Evolutionary conservation across 2,888 invertebrate genomes (phyloP).

Genomic region (Trichopoda pennipes): DNA sequence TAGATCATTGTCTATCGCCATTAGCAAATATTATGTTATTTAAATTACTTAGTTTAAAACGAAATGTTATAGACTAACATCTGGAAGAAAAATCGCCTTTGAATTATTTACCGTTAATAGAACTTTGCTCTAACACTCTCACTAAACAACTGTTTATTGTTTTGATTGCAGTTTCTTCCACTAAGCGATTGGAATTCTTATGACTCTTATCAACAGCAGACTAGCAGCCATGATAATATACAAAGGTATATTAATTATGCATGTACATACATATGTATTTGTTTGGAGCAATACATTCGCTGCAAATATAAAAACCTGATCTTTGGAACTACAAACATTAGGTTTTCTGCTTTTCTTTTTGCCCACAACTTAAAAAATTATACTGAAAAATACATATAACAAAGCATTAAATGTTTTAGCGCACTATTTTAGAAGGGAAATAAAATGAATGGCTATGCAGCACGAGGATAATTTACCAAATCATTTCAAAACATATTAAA

Average conservation of each 20-base stretch:
- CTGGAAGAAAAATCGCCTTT: background rate
- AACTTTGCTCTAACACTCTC: constrained; percentile 29
- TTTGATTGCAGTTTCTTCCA: constrained; percentile 11
- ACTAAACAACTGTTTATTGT: constrained; percentile 32
- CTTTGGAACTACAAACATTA: background rate
- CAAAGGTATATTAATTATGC: too few relatives aligned
- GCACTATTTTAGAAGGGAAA: too few relatives aligned
- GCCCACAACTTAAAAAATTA: too few relatives aligned
- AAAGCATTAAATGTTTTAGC: too few relatives aligned
- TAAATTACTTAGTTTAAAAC: background rate
- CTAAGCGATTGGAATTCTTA: background rate
- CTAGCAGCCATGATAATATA: background rate
- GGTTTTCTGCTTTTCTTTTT: too few relatives aligned
- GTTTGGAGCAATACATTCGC: too few relatives aligned
- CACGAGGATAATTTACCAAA: too few relatives aligned
- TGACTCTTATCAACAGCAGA: constrained; percentile 27
- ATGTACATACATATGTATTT: too few relatives aligned
- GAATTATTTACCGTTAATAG: constrained; percentile 1
- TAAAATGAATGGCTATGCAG: too few relatives aligned
- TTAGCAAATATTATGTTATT: constrained; percentile 6
- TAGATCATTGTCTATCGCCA: constrained; percentile 70
- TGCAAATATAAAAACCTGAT: too few relatives aligned
- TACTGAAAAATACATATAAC: too few relatives aligned
- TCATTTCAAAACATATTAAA: too few relatives aligned
- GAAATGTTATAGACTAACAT: background rate